Evolutionary conservation across 2,888 invertebrate species (phyloP).

Genomic region (Syrphus vitripennis): DNA sequence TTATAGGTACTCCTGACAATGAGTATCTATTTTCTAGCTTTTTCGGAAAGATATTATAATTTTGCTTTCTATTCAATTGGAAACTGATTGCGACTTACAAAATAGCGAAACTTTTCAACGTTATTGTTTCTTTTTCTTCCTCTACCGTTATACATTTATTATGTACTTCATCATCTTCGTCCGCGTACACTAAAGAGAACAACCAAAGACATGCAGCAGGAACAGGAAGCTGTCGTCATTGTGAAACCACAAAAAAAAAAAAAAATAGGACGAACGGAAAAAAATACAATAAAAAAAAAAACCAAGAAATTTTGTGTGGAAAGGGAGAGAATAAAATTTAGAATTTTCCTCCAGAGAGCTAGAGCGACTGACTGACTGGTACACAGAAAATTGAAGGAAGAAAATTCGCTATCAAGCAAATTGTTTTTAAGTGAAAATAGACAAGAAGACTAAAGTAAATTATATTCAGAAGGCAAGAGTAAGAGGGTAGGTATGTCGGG

Average conservation of each 20-base stretch:
- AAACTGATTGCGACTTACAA: conserved; percentile 69
- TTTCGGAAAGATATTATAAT: conserved; percentile 59
- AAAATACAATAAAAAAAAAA: conserved; percentile 20
- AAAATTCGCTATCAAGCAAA: conserved; percentile 72
- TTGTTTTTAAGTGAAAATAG: conserved; percentile 72
- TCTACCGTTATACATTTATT: conserved; percentile 52
- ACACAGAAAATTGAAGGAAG: conserved; percentile 58
- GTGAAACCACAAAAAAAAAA: conserved; percentile 54
- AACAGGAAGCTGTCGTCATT: conserved; percentile 67
- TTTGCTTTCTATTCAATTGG: conserved; percentile 71
- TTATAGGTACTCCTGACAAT: no score
- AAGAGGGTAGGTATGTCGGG: background rate
- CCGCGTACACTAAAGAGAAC: conserved; percentile 32
- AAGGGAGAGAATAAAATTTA: conserved; percentile 4
- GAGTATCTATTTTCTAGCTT: conserved; percentile 31
- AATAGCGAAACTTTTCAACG: conserved; percentile 63
- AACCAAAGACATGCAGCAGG: conserved; percentile 52
- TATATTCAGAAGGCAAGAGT: conserved; percentile 42
- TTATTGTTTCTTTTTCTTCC: conserved; percentile 35
- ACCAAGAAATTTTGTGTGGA: background rate
- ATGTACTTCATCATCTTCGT: conserved; percentile 58
- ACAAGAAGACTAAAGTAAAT: conserved; percentile 70
- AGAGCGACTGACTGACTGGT: conserved; percentile 27
- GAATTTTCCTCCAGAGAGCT: conserved; percentile 42
- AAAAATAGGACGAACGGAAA: conserved; percentile 22